A percentile compares a stretch with the other conserved stretches of the same genome.
Conservation (phyloP, 2,888 invertebrate genomes). For the Cryptus viduatorius region DNA sequence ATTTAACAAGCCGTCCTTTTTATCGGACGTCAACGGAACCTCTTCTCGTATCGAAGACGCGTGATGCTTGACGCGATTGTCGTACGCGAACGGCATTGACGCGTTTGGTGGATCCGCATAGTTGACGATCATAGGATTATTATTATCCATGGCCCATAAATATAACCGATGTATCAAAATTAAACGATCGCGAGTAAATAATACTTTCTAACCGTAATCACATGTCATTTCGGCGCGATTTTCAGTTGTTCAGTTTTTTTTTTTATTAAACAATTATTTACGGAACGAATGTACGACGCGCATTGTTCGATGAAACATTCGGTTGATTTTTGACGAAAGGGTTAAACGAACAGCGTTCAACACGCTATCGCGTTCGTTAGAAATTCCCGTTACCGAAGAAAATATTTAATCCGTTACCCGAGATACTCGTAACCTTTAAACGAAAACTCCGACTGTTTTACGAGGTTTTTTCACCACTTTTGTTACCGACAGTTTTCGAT, state of each 20-base stretch:
- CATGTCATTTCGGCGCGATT: slow-evolving; percentile 21
- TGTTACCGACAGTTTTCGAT: not conserved
- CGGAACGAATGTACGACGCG: not conserved
- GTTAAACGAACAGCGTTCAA: not conserved
- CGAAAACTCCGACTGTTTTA: not conserved
- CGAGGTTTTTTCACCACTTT: not conserved
- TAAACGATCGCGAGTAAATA: not conserved
- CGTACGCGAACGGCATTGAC: slow-evolving; percentile 74
- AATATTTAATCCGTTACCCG: not conserved
- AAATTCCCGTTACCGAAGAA: not conserved
- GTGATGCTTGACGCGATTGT: slow-evolving; percentile 74
- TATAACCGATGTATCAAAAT: not conserved
- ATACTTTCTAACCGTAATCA: slow-evolving; percentile 22
- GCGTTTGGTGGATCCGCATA: slow-evolving; percentile 78
- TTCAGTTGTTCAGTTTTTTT: not conserved
- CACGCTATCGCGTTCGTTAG: not conserved
- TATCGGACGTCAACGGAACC: slow-evolving; percentile 75
- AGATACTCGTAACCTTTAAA: not conserved
- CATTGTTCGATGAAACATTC: not conserved
- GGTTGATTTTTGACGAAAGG: not conserved
- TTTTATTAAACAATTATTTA: not conserved
- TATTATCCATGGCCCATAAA: slow-evolving; percentile 64
- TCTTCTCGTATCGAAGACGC: slow-evolving; percentile 74
- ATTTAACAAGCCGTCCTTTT: slow-evolving; percentile 86
- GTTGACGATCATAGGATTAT: slow-evolving; percentile 62